phyloP scores from a whole-genome alignment of 2,888 invertebrate species.

The Chalcosyrphus nemorum region DNA sequence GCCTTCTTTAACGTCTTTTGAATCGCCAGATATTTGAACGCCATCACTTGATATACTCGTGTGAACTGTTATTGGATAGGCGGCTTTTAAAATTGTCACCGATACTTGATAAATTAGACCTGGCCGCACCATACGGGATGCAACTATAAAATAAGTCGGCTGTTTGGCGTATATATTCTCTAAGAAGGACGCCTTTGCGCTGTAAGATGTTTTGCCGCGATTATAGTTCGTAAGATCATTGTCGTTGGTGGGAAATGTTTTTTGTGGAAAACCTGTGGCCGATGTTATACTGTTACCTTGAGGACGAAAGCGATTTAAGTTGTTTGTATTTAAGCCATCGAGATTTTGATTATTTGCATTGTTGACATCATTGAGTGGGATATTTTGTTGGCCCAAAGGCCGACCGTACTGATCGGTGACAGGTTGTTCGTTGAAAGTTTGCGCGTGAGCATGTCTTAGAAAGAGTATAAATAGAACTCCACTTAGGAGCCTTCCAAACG shows the following conservation, averaged over 20 bases:
- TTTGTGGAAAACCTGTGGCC: constrained; percentile 9
- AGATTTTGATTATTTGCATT: constrained; percentile 43
- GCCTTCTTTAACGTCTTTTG: constrained; percentile 91
- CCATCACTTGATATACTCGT: constrained; percentile 95
- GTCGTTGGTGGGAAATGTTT: constrained; percentile 64
- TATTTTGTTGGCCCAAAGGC: not conserved
- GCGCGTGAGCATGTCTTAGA: constrained; percentile 15
- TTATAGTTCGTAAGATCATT: constrained; percentile 75
- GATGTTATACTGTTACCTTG: constrained; percentile 19
- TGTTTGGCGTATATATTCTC: constrained; percentile 78
- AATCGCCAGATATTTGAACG: constrained; percentile 93
- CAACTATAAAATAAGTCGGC: constrained; percentile 93
- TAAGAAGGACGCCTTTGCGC: constrained; percentile 77
- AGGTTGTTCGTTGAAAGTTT: constrained; percentile 43
- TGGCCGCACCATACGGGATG: constrained; percentile 94
- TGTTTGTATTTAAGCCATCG: not conserved
- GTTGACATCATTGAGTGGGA: constrained; percentile 18
- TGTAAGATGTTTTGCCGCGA: constrained; percentile 78
- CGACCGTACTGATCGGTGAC: constrained; percentile 44
- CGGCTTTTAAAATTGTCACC: constrained; percentile 91
- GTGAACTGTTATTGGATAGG: constrained; percentile 91
- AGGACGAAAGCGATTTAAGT: constrained; percentile 22
- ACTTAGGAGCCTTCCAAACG: not conserved
- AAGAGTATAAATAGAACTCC: constrained; percentile 13
- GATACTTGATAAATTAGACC: constrained; percentile 95